Evolutionary conservation across 1,140 invertebrate genomes (phyloP), one percentile per base, ranked within the genome.

Genomic region (Apis florea): DNA sequence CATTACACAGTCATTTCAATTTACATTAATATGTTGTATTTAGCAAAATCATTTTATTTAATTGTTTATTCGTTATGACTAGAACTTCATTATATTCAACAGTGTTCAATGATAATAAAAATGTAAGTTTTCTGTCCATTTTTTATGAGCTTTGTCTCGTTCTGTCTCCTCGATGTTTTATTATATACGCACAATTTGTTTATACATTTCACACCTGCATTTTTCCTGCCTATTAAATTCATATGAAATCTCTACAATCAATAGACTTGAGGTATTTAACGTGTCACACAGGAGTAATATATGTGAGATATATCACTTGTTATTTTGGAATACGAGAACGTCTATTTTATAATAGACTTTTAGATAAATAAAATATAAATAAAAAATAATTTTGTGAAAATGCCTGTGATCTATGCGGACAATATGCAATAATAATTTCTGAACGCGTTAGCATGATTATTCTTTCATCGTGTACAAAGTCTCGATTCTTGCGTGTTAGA

Each of bases 401-500:
- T n/a, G 56, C 56, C 40, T 53, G 31, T 51, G 64, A 54, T 67
- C 76, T 68, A 58, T 68, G 63, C 64, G 70, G 47, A 56, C 51
- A 64, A 67, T 79, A 85, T 68, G 71, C 71, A 77, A 76, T 66
- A 73, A 68, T 74, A 66, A 69, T 79, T 85, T 83, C 47, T 72
- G 63, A 73, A 64, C 77, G 63, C 64, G 78, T 58, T 53, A 72
- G 61, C 64, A 81, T 68, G 79, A 79, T 67, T 59, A 31, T 72
- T 61, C 31, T 54, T 82, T 70, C 64, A 59, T 56, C 70, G 72
- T 40, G 26, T n/a, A 72, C 12, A 17, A 72, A 56, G 53, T 51
- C 70, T 58, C 73, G 53, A 68, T 63, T 76, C 61, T 87, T 87
- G 84, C 71, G 75, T 86, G 81, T 79, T 83, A 71, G 68, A 86